Evolutionary conservation across 2,797 vertebrate species (phyloP).

Genomic region (Avahi laniger): DNA sequence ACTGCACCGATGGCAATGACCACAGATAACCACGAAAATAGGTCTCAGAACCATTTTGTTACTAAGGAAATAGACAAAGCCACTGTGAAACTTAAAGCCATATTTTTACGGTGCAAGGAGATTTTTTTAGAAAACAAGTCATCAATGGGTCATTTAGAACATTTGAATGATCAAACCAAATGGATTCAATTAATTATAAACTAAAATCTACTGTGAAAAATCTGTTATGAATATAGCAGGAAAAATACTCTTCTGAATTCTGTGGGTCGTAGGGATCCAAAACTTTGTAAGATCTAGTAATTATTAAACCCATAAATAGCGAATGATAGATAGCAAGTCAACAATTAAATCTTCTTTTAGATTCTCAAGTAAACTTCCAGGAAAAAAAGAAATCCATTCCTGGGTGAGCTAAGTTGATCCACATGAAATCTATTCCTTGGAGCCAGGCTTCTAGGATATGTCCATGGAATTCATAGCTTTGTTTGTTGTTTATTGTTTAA

Average conservation of each 20-base stretch:
- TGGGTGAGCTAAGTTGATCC: neutral
- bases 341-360: neutral
- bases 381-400: neutral
- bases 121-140: neutral
- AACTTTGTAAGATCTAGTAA: neutral
- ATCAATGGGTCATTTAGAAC: neutral
- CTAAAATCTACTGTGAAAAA: neutral
- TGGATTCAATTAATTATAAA: neutral
- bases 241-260: neutral
- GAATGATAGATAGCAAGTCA: neutral
- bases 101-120: neutral
- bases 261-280: neutral
- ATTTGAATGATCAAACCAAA: neutral
- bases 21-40: neutral
- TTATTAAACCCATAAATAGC: neutral
- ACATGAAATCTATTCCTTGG: fast-evolving
- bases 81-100: neutral
- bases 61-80: slow-evolving; percentile 19
- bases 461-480: neutral
- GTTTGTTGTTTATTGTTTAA: neutral
- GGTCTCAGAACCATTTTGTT: neutral
- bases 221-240: neutral
- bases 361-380: neutral
- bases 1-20: neutral
- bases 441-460: neutral